Percentiles rank a stretch among this genome's conserved stretches.
Evolutionary conservation across 2,797 vertebrate genomes (phyloP).

Genomic region (Cossypha caffra): DNA sequence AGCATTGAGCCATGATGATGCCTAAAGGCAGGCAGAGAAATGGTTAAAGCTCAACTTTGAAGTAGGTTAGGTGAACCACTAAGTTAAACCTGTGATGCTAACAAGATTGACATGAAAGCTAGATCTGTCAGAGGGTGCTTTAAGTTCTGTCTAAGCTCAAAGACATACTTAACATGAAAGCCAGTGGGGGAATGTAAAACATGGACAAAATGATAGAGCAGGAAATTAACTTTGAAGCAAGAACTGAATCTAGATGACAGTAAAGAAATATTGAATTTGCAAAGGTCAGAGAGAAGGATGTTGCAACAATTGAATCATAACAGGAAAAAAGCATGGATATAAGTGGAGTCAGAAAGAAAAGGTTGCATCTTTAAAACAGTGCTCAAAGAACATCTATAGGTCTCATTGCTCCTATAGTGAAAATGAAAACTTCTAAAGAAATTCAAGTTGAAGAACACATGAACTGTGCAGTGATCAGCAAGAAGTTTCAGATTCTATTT

Average conservation of each 20-base stretch:
- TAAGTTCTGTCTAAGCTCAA: not conserved
- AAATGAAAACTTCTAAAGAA: not conserved
- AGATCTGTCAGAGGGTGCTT: not conserved
- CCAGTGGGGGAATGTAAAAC: not conserved
- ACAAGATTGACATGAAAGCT: not conserved
- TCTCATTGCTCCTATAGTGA: not conserved
- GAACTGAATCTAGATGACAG: not conserved
- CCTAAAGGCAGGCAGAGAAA: not conserved
- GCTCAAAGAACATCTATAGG: not conserved
- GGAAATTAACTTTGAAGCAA: conserved; percentile 13
- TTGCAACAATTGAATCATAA: conserved; percentile 12
- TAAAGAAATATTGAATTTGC: conserved; percentile 20
- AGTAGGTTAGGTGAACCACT: not conserved
- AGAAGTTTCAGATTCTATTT: not conserved
- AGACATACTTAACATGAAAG: not conserved
- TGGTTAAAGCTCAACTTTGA: not conserved
- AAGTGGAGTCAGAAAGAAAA: not conserved
- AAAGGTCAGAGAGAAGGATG: conserved; percentile 29
- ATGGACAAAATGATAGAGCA: not conserved
- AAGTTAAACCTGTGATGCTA: not conserved
- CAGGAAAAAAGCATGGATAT: not conserved
- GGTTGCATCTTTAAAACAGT: not conserved
- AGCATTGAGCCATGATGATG: not conserved
- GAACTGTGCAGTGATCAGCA: not conserved
- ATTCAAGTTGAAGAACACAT: not conserved